These are phyloP conservation scores for Campoletis raptor DNA, from an alignment of 2,888 invertebrate species.

Conservation along the genomic window DNA sequence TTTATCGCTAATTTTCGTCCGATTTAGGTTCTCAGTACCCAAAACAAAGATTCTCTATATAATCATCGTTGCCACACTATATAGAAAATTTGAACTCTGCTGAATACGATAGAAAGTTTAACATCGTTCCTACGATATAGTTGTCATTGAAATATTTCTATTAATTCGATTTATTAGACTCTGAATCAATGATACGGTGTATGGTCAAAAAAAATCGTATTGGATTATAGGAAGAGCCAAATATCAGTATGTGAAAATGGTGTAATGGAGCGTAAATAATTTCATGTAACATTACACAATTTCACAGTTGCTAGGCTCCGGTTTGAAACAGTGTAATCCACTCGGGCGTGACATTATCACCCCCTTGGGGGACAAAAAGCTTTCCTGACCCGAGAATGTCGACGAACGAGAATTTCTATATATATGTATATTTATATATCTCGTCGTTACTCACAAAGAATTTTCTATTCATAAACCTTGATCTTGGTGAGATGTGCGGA, in stretches of 20 bases:
- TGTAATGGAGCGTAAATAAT: conserved; percentile 31
- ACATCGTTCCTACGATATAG: too few species aligned
- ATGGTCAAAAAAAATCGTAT: neutral
- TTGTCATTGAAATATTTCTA: neutral
- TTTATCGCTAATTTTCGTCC: too few species aligned
- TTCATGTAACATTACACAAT: conserved; percentile 34
- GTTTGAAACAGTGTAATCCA: conserved; percentile 40
- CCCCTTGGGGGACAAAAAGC: conserved; percentile 12
- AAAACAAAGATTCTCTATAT: too few species aligned
- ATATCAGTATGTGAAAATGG: conserved; percentile 12
- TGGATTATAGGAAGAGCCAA: neutral
- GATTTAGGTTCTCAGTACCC: too few species aligned
- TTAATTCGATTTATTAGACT: neutral
- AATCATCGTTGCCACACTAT: too few species aligned
- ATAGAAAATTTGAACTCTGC: too few species aligned
- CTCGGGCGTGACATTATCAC: conserved; percentile 34
- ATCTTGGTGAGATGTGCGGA: conserved; percentile 47
- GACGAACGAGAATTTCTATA: neutral
- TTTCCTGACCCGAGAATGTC: conserved; percentile 8
- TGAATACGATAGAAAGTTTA: too few species aligned
- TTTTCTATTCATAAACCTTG: conserved; percentile 46
- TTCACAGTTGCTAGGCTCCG: conserved; percentile 6
- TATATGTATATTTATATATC: neutral
- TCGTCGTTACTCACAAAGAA: conserved; percentile 21
- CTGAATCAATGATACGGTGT: neutral